Percentiles rank a stretch among this genome's conserved stretches.
Evolutionary conservation across 2,797 vertebrate genomes (phyloP).

Genomic region (Psittacula derbiana): DNA sequence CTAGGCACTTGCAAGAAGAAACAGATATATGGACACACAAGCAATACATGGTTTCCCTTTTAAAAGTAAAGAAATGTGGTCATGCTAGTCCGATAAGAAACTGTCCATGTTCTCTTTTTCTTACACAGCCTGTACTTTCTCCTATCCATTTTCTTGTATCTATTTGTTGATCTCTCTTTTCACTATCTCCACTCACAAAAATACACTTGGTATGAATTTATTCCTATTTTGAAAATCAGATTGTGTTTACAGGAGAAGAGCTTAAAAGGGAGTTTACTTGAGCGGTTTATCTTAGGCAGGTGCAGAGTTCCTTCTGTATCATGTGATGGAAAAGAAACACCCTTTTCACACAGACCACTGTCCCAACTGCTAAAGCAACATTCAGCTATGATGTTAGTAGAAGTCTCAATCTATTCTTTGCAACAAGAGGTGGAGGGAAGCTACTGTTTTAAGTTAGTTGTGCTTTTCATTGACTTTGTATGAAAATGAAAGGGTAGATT

Average conservation of each 20-base stretch:
- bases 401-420: neutral
- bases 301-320: neutral
- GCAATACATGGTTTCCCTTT: neutral
- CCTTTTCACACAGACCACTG: neutral
- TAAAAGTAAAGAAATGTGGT: neutral
- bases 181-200: neutral
- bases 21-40: neutral
- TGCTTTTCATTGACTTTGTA: neutral
- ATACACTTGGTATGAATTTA: neutral
- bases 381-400: neutral
- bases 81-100: accelerated
- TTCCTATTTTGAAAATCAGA: neutral
- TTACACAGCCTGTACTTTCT: accelerated
- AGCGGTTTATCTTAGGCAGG: neutral
- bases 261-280: neutral
- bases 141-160: neutral
- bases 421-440: no score
- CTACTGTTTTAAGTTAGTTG: neutral
- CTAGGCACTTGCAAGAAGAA: neutral
- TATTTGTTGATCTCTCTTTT: neutral
- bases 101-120: neutral
- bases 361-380: neutral
- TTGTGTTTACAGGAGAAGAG: neutral
- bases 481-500: neutral
- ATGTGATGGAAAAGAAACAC: neutral